These are phyloP conservation scores for Drosophila trichaetosa DNA, from an alignment of 2,888 invertebrate species.

Conservation along the genomic window DNA sequence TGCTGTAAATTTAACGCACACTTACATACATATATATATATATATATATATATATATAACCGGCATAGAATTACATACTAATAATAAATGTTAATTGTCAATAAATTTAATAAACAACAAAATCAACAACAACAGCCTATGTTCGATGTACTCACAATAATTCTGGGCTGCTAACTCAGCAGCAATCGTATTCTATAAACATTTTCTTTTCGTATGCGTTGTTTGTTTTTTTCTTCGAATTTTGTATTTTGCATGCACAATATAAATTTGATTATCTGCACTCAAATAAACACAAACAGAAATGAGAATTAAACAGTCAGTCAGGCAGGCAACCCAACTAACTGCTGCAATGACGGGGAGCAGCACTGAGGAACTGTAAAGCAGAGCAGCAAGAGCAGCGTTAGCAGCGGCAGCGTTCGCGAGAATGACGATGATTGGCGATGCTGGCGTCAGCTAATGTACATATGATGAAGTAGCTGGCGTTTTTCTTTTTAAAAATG, in stretches of 20 bases:
- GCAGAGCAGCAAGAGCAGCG: constrained; percentile 45
- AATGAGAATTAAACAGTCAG: constrained; percentile 45
- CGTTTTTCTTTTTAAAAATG: constrained; percentile 66
- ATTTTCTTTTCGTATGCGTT: constrained; percentile 51
- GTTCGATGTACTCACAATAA: constrained; percentile 45
- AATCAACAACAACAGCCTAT: constrained; percentile 32
- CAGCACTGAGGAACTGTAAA: constrained; percentile 51
- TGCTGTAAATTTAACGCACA: constrained; percentile 38
- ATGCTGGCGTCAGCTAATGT: constrained; percentile 67
- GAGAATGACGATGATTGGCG: constrained; percentile 67
- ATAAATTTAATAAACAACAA: constrained; percentile 69
- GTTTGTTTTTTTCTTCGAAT: constrained; percentile 22
- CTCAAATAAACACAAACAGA: constrained; percentile 60
- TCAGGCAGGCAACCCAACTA: constrained; percentile 42
- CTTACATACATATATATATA: background rate
- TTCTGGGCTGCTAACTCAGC: constrained; percentile 55
- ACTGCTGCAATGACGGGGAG: constrained; percentile 56
- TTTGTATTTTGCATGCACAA: constrained; percentile 68
- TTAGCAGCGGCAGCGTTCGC: constrained; percentile 53
- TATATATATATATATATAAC: constrained; percentile 5
- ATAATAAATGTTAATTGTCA: constrained; percentile 56
- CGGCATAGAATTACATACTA: constrained; percentile 40
- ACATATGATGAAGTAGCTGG: constrained; percentile 27
- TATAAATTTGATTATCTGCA: constrained; percentile 77
- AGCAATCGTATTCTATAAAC: constrained; percentile 49